A percentile compares a stretch with the other conserved stretches of the same genome.
Conservation (phyloP, 2,113 vertebrate species). For the Ictidomys tridecemlineatus region DNA sequence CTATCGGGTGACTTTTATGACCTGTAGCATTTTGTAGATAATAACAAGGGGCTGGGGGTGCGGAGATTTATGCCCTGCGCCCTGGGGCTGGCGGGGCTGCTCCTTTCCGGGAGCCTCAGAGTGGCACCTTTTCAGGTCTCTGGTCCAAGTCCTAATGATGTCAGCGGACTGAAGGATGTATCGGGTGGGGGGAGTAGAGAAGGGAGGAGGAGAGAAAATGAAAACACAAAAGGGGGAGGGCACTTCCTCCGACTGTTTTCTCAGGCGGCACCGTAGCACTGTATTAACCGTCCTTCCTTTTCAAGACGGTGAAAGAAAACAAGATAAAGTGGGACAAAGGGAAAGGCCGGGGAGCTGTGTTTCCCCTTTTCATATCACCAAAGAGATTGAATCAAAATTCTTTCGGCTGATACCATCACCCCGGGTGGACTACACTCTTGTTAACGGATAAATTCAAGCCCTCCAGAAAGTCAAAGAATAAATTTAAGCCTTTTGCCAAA, state of each 20-base stretch:
- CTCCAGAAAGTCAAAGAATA: constrained; percentile 90
- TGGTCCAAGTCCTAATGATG: rapidly evolving
- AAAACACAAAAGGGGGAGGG: background rate
- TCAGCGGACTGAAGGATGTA: background rate
- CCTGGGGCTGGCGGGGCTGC: rapidly evolving
- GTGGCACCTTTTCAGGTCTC: background rate
- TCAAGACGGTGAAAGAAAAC: constrained; percentile 40
- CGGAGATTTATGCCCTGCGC: constrained; percentile 89
- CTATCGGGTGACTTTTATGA: constrained; percentile 92
- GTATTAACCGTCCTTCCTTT: constrained; percentile 49
- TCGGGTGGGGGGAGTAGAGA: too few relatives aligned
- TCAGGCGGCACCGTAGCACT: background rate
- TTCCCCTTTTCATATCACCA: constrained; percentile 66
- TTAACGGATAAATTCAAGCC: constrained; percentile 89
- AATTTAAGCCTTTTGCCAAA: constrained; percentile 90
- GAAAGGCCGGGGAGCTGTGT: constrained; percentile 35
- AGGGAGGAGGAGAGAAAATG: background rate
- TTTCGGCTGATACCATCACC: constrained; percentile 89
- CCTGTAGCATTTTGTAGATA: constrained; percentile 91
- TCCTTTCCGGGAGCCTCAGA: rapidly evolving
- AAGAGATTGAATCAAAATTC: constrained; percentile 85
- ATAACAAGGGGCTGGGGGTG: constrained; percentile 87
- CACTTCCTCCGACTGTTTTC: background rate
- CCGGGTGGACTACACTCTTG: constrained; percentile 86
- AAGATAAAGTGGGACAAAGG: constrained; percentile 52